Evolutionary conservation across 53 echinoderm and acorn worm species (phyloP), one percentile per base, ranked within the genome.

Genomic region (Echinarachnius parma): DNA sequence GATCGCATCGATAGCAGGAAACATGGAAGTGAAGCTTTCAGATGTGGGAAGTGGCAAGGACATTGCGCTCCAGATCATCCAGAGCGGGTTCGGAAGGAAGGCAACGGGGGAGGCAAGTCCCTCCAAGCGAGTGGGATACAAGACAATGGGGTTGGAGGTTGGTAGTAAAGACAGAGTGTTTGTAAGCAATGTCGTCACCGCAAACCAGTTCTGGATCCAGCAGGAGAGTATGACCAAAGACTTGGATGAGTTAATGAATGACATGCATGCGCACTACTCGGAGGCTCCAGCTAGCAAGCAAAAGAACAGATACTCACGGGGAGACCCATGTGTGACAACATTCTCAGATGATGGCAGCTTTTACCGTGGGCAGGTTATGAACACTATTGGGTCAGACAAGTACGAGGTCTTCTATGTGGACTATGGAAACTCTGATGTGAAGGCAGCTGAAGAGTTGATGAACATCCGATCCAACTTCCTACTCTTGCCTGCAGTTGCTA

Each of bases 341-440:
- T 98, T 88, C 48, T 84, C 96, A 14, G 91, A 89, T 44, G 93
- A 93, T 57, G 87, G 75, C 4, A 67, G 61, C 15, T 89, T 76
- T 60, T 93, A 93, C 53, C 79, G 93, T 58, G 89, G 78, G 0
- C 31, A 48, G 31, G 83, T 93, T 21, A 66, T 71, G 0, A 77
- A 80, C 46, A 59, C 70, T n/a, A 36, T 83, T 34, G 86, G 80
- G 13, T 31, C 80, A 9, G 62, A 86, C 19, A 44, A 77, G 25
- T 89, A 83, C 68, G 77, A 75, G 34, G 91, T 92, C 39, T 82
- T 82, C 35, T 98, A 92, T 77, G 85, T 98, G 22, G 98, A 98
- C 62, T 98, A 87, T 81, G 98, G 98, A 19, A 98, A 98, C 58
- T 62, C 82, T 5, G 98, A 91, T 33, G 66, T 86, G 14, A 82